Evolutionary conservation across 2,888 invertebrate genomes (phyloP).

Genomic region (Scrobipalpa costella): DNA sequence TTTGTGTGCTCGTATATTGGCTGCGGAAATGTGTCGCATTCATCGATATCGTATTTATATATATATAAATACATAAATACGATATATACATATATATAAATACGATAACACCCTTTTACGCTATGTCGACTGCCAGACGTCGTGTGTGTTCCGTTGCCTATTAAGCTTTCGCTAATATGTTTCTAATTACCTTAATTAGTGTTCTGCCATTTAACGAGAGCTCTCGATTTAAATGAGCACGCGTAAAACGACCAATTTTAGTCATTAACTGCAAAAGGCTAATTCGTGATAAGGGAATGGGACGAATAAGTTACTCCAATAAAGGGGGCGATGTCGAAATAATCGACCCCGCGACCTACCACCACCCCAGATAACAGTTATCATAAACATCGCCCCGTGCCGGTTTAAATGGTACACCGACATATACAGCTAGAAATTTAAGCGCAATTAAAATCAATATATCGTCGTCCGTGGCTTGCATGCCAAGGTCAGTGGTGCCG

Average conservation of each 20-base stretch:
- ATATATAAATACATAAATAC: too few species aligned
- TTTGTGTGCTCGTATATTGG: conserved; percentile 45
- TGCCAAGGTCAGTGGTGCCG: conserved; percentile 19
- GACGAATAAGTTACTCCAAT: conserved; percentile 63
- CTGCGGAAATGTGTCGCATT: conserved; percentile 40
- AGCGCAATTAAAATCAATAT: conserved; percentile 34
- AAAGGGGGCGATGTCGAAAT: conserved; percentile 64
- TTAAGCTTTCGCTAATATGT: conserved; percentile 59
- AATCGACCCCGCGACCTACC: conserved; percentile 49
- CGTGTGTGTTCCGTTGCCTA: conserved; percentile 46
- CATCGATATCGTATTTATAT: conserved; percentile 35
- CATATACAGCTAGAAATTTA: conserved; percentile 30
- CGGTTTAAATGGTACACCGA: not conserved
- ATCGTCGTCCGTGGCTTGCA: conserved; percentile 19
- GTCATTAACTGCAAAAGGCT: conserved; percentile 68
- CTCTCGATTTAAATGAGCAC: conserved; percentile 62
- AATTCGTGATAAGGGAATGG: conserved; percentile 67
- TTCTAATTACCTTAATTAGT: conserved; percentile 75
- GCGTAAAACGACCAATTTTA: conserved; percentile 67
- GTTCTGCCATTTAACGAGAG: conserved; percentile 70
- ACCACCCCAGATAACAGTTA: conserved; percentile 58
- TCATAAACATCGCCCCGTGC: conserved; percentile 43
- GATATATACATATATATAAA: too few species aligned
- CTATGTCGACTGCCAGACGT: conserved; percentile 29
- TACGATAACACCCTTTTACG: conserved; percentile 27